Conservation (phyloP, 2,113 vertebrate genomes). For the Hyperoodon ampullatus region DNA sequence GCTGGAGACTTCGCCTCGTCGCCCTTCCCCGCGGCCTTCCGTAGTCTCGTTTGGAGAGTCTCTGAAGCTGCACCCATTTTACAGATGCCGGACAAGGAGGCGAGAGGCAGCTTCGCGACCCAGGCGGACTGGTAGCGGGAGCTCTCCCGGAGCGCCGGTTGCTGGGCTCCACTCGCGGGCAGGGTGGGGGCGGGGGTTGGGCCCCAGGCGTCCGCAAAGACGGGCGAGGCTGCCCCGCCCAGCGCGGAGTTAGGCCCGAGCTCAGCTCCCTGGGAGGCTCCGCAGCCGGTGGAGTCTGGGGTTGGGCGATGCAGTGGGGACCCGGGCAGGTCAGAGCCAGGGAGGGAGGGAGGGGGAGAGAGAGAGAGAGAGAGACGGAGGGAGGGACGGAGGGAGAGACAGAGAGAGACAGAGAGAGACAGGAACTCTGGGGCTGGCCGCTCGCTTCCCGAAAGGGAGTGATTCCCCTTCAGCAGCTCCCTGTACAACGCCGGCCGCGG, state of each 20-base stretch:
- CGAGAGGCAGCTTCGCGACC: neutral
- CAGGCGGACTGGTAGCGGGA: rapidly evolving
- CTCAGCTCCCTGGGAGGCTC: neutral
- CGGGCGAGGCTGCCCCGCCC: neutral
- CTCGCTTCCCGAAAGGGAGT: neutral
- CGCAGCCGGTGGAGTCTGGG: neutral
- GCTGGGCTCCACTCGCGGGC: neutral
- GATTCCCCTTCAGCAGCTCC: neutral
- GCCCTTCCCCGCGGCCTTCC: neutral
- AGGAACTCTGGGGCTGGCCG: neutral
- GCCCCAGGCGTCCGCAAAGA: rapidly evolving
- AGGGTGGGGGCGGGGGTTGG: neutral
- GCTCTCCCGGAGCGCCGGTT: neutral
- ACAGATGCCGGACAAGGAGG: neutral
- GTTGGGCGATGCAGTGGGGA: neutral
- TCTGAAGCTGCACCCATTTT: slow-evolving; percentile 32
- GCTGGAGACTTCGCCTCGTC: rapidly evolving
- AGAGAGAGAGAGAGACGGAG: neutral
- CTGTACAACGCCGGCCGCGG: rapidly evolving
- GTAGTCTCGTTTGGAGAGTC: neutral
- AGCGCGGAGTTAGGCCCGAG: neutral
- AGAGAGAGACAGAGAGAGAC: neutral
- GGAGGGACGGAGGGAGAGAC: too few species aligned
- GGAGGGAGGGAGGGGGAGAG: too few species aligned
- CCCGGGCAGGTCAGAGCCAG: rapidly evolving